Base-by-base conservation (phyloP, 1,140 invertebrate genomes). In the Drosophila mojavensis region DNA sequence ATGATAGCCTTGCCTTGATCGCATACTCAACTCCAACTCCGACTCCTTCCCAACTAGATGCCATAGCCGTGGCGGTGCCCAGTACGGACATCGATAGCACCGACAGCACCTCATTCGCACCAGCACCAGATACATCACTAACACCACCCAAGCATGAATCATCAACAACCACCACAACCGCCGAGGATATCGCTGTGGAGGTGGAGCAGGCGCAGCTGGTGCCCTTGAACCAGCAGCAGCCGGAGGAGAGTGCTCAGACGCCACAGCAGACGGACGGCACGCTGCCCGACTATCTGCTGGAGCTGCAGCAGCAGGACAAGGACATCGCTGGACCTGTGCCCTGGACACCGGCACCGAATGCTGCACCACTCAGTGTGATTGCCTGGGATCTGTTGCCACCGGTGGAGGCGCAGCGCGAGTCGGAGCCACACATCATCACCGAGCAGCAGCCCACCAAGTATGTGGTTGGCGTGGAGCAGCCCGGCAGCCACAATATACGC, bases 21-120 rank as follows among this genome's bases (percentile, higher is more conserved):
- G 78, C 86, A 88, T 82, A 91, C 59, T 84, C 78, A 83, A 84
- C 60, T 77, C 67, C 55, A 76, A 79, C 70, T 81, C 66, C 77
- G 79, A 75, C 78, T 90, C 83, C 86, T 89, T 90, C 85, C 75
- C 78, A 76, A 91, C 64, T 89, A 92, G 91, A 92, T 92, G 88
- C 76, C 78, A 92, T 91, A 71, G 91, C 84, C 36, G 91, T 91
- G 75, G 90, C 73, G 58, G 60, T 81, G 62, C 81, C 85, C 66
- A 48, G 63, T 50, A 20, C 45, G 62, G 69, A 66, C 62, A 59
- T 39, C 58, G 67, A 15, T 39, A 48, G 53, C 72, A 63, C 36
- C 63, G 66, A 60, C 39, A 54, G 28, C 50, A 53, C 66, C 48
- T 74, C 67, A 77, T 80, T 62, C 43, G 51, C 80, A 75, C 61